Percentiles rank a stretch among this genome's conserved stretches.
These are phyloP conservation scores for Gymnothorax reevesii DNA, from an alignment of 2,797 vertebrate genomes.

Conservation along the genomic window DNA sequence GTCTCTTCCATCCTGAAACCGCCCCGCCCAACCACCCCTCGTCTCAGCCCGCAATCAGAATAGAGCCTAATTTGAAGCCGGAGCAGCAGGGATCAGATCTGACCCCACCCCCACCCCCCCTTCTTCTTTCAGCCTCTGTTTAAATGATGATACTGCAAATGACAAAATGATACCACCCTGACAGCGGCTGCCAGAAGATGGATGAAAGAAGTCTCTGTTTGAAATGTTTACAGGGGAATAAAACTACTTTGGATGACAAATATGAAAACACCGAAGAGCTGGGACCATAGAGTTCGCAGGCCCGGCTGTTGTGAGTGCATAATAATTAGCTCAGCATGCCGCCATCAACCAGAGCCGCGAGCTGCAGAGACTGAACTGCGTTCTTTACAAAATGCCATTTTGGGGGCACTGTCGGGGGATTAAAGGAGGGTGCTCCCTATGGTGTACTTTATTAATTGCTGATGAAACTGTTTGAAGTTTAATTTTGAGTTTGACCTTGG, in stretches of 20 bases:
- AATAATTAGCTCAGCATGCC: slow-evolving; percentile 9
- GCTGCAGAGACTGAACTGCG: background rate
- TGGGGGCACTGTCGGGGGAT: background rate
- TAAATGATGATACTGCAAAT: slow-evolving; percentile 1
- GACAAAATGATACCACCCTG: background rate
- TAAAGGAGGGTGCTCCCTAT: background rate
- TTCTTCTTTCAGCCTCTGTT: background rate
- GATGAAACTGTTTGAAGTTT: background rate
- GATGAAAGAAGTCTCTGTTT: slow-evolving; percentile 1
- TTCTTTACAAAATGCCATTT: slow-evolving; percentile 11
- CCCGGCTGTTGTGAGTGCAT: background rate
- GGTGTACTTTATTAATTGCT: background rate
- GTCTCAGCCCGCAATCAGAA: background rate
- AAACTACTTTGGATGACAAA: slow-evolving; percentile 6
- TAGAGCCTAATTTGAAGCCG: background rate
- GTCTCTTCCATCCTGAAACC: background rate
- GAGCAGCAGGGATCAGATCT: background rate
- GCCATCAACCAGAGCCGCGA: background rate
- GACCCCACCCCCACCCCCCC: background rate
- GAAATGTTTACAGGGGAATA: background rate
- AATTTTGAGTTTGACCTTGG: background rate
- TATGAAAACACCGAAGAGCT: background rate
- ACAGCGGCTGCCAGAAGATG: slow-evolving; percentile 1
- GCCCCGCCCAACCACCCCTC: background rate
- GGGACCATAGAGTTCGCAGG: background rate